Base-by-base conservation (phyloP, 2,888 invertebrate genomes). In the Chrysopilus asiliformis region DNA sequence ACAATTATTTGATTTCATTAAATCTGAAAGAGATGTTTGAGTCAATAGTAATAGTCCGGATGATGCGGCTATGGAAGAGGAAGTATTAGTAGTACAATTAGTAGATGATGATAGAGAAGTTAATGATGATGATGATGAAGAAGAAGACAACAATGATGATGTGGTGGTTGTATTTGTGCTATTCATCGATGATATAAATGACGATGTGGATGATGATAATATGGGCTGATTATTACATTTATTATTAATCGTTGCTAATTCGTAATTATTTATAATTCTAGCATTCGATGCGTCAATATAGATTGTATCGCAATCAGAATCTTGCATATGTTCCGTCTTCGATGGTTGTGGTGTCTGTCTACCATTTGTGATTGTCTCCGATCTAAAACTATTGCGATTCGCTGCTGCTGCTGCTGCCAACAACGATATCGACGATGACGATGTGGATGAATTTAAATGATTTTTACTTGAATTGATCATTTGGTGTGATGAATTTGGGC, bases 1-100 rank as follows among this genome's bases (percentile, higher is more conserved):
- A 24, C 33, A 32, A 27, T 30, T 36, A 28, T 34, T 39, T 32
- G 39, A 36, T 35, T 39, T 38, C 29, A 45, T 25, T 24, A 46
- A 38, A 38, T 47, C 45, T 38, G 44, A 42, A 35, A 47, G 38
- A 35, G 47, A 42, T 33, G 44, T 39, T 33, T 43, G 43, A 15
- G 45, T 42, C 30, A 47, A 34, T 30, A 47, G n/a, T n/a, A n/a
- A n/a, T n/a, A n/a, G n/a, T n/a, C n/a, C n/a, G n/a, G n/a, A n/a
- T n/a, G n/a, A n/a, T n/a, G n/a, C n/a, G n/a, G n/a, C n/a, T n/a
- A n/a, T n/a, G n/a, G n/a, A n/a, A n/a, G n/a, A n/a, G n/a, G n/a
- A n/a, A n/a, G n/a, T n/a, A n/a, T n/a, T n/a, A n/a, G n/a, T n/a
- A n/a, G n/a, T n/a, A n/a, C n/a, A n/a, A n/a, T n/a, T n/a, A n/a